Conservation (phyloP, 2,113 vertebrate species). For the Nasalis larvatus region DNA sequence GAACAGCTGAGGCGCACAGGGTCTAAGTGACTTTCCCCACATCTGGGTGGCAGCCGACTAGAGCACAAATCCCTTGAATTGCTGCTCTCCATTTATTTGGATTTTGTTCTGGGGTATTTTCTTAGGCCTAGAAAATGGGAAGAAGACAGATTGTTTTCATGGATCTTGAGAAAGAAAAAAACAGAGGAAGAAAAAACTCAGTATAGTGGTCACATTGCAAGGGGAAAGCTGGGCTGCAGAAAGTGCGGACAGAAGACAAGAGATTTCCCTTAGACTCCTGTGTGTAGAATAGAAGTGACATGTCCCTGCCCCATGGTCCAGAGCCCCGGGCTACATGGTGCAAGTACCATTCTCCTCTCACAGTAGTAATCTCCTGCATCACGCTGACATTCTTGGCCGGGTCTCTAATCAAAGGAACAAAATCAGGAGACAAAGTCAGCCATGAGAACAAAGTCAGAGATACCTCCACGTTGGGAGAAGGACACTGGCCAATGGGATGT, state of each 20-base stretch:
- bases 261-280: neutral
- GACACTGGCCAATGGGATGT: no score
- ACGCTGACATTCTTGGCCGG: conserved; percentile 31
- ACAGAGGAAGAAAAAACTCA: neutral
- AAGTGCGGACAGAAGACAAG: neutral
- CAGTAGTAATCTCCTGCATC: conserved; percentile 31
- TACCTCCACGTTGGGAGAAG: neutral
- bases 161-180: neutral
- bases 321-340: neutral
- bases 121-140: neutral
- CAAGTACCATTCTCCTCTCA: conserved; percentile 19
- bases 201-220: neutral
- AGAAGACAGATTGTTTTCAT: neutral
- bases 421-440: neutral
- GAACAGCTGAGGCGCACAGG: neutral
- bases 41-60: neutral
- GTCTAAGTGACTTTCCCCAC: neutral
- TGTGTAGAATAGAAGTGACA: conserved; percentile 36
- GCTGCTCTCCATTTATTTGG: neutral
- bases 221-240: neutral
- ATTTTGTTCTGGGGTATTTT: neutral
- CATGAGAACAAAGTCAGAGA: neutral
- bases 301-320: neutral
- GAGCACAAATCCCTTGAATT: neutral
- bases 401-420: neutral